These are phyloP conservation scores for Sphaeridia pumilis DNA, from an alignment of 2,888 invertebrate genomes.

Conservation along the genomic window DNA sequence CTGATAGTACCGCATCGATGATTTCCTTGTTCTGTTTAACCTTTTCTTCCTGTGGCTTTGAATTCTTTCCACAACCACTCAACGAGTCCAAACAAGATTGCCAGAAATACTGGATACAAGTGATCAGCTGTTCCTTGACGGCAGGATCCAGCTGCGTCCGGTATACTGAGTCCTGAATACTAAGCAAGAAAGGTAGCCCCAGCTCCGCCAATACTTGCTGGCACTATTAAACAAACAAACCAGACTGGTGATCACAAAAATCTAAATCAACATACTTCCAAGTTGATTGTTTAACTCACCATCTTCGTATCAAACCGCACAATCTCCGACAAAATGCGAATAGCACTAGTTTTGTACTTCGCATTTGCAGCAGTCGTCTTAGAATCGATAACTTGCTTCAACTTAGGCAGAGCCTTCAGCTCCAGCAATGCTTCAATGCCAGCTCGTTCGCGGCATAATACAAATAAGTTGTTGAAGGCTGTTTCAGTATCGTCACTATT, in stretches of 20 bases:
- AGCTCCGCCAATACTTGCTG: constrained; percentile 57
- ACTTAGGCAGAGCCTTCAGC: constrained; percentile 28
- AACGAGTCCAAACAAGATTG: constrained; percentile 69
- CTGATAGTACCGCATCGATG: constrained; percentile 70
- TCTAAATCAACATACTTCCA: too few relatives aligned
- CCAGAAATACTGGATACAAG: constrained; percentile 42
- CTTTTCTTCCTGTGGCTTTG: constrained; percentile 61
- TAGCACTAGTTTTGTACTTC: constrained; percentile 24
- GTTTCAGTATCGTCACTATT: constrained; percentile 60
- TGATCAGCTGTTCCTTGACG: constrained; percentile 48
- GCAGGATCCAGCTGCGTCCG: constrained; percentile 19
- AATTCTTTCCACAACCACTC: constrained; percentile 71
- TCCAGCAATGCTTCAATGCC: constrained; percentile 46
- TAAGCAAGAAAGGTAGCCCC: constrained; percentile 76
- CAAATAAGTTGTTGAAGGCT: constrained; percentile 82
- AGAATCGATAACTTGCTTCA: constrained; percentile 38
- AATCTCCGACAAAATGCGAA: constrained; percentile 29
- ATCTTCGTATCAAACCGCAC: constrained; percentile 22
- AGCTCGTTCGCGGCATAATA: constrained; percentile 73
- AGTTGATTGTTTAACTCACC: too few relatives aligned
- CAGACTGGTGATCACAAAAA: too few relatives aligned
- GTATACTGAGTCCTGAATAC: constrained; percentile 44
- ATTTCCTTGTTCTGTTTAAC: constrained; percentile 61
- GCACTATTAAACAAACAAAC: too few relatives aligned
- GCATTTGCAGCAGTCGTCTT: constrained; percentile 44